Conservation (phyloP, 2,888 invertebrate species). For the Pollenia angustigena region DNA sequence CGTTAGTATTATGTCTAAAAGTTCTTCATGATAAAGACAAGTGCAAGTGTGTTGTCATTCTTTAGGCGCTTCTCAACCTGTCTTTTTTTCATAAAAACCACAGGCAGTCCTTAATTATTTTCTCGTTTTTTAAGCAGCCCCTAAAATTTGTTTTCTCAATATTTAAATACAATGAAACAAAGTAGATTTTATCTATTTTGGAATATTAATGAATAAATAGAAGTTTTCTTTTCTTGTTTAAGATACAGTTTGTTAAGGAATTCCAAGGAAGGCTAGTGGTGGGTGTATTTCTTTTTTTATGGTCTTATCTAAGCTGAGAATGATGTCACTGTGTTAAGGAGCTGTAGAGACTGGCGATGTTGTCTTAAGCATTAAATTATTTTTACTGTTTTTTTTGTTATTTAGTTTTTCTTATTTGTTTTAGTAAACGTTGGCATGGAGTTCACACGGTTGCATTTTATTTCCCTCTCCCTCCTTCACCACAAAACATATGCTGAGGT, state of each 20-base stretch:
- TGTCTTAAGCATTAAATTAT: constrained; percentile 16
- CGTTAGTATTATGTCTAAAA: too few relatives aligned
- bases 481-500: constrained; percentile 9
- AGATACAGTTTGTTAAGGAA: neutral
- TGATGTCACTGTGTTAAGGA: constrained; percentile 66
- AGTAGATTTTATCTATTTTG: constrained; percentile 17
- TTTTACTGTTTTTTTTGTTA: constrained; percentile 26
- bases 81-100: too few relatives aligned
- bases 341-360: neutral
- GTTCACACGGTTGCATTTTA: constrained; percentile 26
- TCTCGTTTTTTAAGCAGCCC: neutral
- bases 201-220: neutral
- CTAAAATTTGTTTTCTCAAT: constrained; percentile 20
- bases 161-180: constrained; percentile 12
- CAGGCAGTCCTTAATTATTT: too few relatives aligned
- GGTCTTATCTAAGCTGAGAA: constrained; percentile 43
- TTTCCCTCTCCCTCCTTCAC: neutral
- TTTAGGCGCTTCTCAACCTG: too few relatives aligned
- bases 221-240: neutral
- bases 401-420: neutral
- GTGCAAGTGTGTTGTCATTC: too few relatives aligned
- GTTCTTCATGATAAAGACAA: too few relatives aligned
- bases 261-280: neutral
- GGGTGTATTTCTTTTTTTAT: neutral
- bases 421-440: neutral